phyloP scores from a whole-genome alignment of 2,888 invertebrate genomes.

The Gortyna flavago region DNA sequence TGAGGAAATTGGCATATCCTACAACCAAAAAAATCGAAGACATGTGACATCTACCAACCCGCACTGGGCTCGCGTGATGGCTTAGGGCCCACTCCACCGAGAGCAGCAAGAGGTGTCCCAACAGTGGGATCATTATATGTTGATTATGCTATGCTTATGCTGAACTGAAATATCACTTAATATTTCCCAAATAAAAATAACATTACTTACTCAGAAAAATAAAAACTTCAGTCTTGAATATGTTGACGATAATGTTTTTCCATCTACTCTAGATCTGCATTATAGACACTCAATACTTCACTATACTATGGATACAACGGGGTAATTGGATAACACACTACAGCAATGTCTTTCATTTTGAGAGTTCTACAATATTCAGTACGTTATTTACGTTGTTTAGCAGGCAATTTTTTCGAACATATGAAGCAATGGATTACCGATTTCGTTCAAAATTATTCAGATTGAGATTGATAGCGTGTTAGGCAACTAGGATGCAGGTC shows the following conservation, averaged over 20 bases:
- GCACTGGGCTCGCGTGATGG: neutral
- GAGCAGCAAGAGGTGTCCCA: neutral
- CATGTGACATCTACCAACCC: neutral
- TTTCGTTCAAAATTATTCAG: neutral
- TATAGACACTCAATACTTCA: neutral
- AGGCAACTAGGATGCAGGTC: neutral
- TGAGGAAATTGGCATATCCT: neutral
- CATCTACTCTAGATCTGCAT: neutral
- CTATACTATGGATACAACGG: neutral
- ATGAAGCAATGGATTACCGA: neutral
- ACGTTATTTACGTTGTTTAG: too few relatives aligned
- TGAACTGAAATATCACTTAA: conserved; percentile 2
- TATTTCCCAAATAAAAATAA: conserved; percentile 12
- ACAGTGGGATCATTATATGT: neutral
- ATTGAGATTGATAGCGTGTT: neutral
- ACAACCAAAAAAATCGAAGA: neutral
- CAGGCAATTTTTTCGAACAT: neutral
- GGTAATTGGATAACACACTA: too few relatives aligned
- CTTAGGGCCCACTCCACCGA: neutral
- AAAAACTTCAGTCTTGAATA: conserved; percentile 6
- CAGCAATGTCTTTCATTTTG: neutral
- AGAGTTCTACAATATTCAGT: neutral
- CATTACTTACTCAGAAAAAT: conserved; percentile 41
- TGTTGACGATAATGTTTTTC: neutral
- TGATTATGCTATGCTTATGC: neutral